A percentile compares a stretch with the other conserved stretches of the same genome.
Conservation (phyloP, 2,113 vertebrate species). For the Petrocephalus zakoni region DNA sequence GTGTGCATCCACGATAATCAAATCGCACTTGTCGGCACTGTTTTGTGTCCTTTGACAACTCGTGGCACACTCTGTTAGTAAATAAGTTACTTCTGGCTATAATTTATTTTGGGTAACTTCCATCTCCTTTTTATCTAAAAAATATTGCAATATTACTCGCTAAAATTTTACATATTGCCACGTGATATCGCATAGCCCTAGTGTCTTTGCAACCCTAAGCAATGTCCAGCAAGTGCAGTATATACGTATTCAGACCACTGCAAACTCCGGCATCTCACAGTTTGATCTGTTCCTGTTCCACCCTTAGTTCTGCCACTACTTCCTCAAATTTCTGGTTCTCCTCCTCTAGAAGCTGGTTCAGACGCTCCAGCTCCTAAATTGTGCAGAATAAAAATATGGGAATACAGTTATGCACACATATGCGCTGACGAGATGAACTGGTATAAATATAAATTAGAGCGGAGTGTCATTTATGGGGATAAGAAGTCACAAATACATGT, state of each 20-base stretch:
- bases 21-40: not conserved
- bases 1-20: not conserved
- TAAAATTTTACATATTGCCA: not conserved
- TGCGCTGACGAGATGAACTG: not conserved
- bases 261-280: slow-evolving; percentile 50
- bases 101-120: not conserved
- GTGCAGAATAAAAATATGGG: not conserved
- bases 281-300: slow-evolving; percentile 89
- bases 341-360: slow-evolving; percentile 87
- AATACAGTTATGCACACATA: not conserved
- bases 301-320: slow-evolving; percentile 80
- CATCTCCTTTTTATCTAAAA: not conserved
- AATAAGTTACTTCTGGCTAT: not conserved
- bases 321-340: slow-evolving; percentile 93
- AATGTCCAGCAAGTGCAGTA: not conserved
- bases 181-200: not conserved
- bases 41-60: not conserved
- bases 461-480: not conserved
- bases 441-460: not conserved
- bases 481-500: not conserved
- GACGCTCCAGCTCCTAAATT: slow-evolving; percentile 78
- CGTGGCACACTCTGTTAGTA: not conserved
- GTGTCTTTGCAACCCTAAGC: not conserved
- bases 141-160: not conserved
- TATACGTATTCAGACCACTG: not conserved